Percentiles rank a stretch among this genome's conserved stretches.
Conservation (phyloP, 2,113 vertebrate genomes). For the Petaurus breviceps region DNA sequence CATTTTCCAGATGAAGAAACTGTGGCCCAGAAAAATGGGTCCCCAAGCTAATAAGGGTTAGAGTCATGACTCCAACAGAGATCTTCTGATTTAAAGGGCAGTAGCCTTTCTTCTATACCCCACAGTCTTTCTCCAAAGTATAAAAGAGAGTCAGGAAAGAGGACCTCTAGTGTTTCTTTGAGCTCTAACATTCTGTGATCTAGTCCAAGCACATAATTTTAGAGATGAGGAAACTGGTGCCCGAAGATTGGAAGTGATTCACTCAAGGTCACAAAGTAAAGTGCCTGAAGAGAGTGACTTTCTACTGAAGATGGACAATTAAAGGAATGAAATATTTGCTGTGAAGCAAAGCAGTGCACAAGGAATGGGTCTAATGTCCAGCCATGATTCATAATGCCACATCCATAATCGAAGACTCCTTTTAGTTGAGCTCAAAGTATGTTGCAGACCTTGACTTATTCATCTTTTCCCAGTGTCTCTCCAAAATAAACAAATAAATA, state of each 20-base stretch:
- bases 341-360: conserved; percentile 11
- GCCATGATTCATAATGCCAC: background rate
- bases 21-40: background rate
- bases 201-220: background rate
- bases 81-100: background rate
- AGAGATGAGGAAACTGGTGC: background rate
- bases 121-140: background rate
- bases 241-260: conserved; percentile 5
- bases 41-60: background rate
- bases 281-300: background rate
- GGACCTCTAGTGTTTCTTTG: background rate
- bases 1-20: background rate
- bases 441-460: background rate
- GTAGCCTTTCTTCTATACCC: background rate
- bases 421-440: background rate
- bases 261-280: background rate
- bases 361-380: background rate
- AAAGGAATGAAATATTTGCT: conserved; percentile 32
- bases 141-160: background rate
- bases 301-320: background rate
- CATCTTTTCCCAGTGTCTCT: background rate
- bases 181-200: background rate
- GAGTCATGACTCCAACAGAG: background rate
- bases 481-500: background rate
- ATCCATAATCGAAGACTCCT: background rate